phyloP scores from a whole-genome alignment of 2,113 vertebrate genomes.

The Pteronura brasiliensis region DNA sequence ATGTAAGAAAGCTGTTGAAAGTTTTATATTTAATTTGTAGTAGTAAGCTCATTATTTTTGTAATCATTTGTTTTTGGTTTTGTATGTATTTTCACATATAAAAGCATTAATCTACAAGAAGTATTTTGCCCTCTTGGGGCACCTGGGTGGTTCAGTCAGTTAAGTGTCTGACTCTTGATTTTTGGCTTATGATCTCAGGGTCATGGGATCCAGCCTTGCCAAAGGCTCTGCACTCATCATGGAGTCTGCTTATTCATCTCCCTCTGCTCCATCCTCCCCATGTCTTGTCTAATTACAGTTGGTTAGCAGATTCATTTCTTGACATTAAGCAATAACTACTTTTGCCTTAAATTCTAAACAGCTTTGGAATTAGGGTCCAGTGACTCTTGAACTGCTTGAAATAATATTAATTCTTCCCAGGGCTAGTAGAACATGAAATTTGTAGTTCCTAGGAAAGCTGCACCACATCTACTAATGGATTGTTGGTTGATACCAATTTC shows the following conservation, averaged over 20 bases:
- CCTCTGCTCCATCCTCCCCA: neutral
- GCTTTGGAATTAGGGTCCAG: neutral
- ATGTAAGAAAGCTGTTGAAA: neutral
- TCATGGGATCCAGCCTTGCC: neutral
- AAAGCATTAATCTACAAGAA: neutral
- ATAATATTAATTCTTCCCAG: neutral
- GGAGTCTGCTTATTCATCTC: neutral
- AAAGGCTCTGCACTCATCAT: neutral
- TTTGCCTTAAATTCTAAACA: neutral
- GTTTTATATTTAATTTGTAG: neutral
- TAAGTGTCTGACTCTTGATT: neutral
- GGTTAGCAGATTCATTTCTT: neutral
- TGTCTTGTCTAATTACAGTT: neutral
- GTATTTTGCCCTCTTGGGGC: neutral
- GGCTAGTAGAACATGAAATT: neutral
- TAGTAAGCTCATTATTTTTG: neutral
- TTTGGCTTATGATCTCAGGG: neutral
- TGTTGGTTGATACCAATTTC: neutral
- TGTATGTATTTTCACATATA: neutral
- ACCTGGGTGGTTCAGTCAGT: neutral
- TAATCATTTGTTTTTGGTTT: neutral
- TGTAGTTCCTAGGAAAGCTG: neutral
- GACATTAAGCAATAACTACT: neutral
- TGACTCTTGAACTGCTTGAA: neutral
- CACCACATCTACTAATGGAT: neutral